Base-by-base conservation (phyloP, 2,113 vertebrate species). In the Hippoglossus stenolepis region DNA sequence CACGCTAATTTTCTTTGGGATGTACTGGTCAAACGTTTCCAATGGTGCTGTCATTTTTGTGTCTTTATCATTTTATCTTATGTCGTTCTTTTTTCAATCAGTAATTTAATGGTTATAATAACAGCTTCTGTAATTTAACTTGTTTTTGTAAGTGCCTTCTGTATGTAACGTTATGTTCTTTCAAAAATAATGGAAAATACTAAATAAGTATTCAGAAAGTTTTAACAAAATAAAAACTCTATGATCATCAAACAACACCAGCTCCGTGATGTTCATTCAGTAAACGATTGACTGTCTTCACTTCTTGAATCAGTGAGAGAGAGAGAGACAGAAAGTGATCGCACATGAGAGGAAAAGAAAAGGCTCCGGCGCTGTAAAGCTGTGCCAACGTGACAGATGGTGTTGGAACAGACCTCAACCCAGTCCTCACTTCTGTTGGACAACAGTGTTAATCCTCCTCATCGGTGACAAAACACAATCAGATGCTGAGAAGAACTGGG, bases 141-240 rank as follows among this genome's bases (percentile, higher is more conserved):
- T 90, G 63, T 82, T 95, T 94, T 96, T 98, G 96, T 96, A 98
- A 99, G 97, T 98, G 97, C 98, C 97, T 99, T 99, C 95, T 93
- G 92, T 94, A 96, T 90, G 95, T 93, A 95, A 95, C 94, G 40
- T 84, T 91, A 94, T 95, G 93, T 95, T 92, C 94, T 95, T 95
- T 85, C 57, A 79, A 87, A 65, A 89, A 82, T 71, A 73, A 82
- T 89, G 49, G 28, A 85, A 31, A 85, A 88, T 73, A 71, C 64
- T 85, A 59, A 86, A 91, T 85, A 80, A 84, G 92, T 64, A 68
- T 20, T 51, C 17, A 64, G 21, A 65, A 74, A 40, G 49, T 68
- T 91, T 88, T 76, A 90, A 90, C 76, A 79, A 72, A 90, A 89
- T 90, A 84, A 91, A 83, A 58, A 40, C 70, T 79, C 15, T 88